These are phyloP conservation scores for Nothocercus julius DNA, from an alignment of 2,113 vertebrate genomes.

Conservation along the genomic window DNA sequence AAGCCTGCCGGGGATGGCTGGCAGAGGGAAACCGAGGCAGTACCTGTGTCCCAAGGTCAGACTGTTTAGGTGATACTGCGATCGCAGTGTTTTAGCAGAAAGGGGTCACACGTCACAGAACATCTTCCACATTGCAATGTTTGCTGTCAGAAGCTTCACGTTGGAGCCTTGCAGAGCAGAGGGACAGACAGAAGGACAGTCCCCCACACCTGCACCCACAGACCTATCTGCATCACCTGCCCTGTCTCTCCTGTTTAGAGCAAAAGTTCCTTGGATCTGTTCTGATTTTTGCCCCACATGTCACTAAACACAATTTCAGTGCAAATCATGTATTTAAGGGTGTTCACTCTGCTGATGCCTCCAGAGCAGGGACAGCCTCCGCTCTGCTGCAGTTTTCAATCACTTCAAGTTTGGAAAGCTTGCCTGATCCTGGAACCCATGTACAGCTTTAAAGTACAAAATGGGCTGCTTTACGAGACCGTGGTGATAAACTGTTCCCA, in stretches of 20 bases:
- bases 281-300: background rate
- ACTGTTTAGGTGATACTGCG: background rate
- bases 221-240: accelerated
- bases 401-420: background rate
- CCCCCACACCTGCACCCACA: background rate
- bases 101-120: background rate
- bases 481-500: slow-evolving; percentile 9
- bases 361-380: background rate
- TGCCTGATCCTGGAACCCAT: background rate
- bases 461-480: background rate
- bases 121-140: background rate
- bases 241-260: background rate
- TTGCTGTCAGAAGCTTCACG: background rate
- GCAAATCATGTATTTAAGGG: background rate
- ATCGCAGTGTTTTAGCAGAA: background rate
- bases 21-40: background rate
- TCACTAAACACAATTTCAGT: background rate
- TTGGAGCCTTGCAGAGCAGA: background rate
- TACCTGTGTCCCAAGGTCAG: background rate
- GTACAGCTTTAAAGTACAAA: background rate
- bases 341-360: background rate
- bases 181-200: background rate
- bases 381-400: background rate
- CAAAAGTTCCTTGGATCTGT: background rate
- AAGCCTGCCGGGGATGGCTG: background rate